phyloP scores from a whole-genome alignment of 2,888 invertebrate species.

The Oligia fasciuncula region DNA sequence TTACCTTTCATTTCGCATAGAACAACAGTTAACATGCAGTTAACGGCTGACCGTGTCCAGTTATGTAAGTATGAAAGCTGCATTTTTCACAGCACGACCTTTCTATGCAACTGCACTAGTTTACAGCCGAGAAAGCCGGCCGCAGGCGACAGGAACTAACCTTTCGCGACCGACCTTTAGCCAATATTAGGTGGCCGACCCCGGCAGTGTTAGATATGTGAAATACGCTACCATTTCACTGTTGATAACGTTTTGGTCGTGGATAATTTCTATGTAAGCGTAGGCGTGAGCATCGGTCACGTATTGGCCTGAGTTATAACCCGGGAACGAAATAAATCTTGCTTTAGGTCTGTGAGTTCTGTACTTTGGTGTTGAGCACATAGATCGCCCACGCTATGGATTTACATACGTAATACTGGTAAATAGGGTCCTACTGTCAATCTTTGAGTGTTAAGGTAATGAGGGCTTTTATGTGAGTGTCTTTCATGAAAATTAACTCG shows the following conservation, averaged over 20 bases:
- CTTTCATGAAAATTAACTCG: constrained; percentile 9
- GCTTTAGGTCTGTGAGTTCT: constrained; percentile 65
- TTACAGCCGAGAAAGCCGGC: constrained; percentile 85
- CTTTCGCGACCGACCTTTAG: constrained; percentile 85
- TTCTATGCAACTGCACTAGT: constrained; percentile 81
- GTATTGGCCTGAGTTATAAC: constrained; percentile 87
- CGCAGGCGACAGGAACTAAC: constrained; percentile 84
- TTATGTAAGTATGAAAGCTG: constrained; percentile 66
- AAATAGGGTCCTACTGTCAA: constrained; percentile 49
- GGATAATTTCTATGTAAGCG: constrained; percentile 76
- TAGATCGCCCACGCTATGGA: constrained; percentile 76
- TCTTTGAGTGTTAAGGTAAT: constrained; percentile 49
- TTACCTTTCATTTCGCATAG: constrained; percentile 42
- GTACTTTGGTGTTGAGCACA: constrained; percentile 73
- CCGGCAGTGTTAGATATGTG: constrained; percentile 78
- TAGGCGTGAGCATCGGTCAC: constrained; percentile 89
- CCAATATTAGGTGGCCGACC: constrained; percentile 80
- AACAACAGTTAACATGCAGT: constrained; percentile 52
- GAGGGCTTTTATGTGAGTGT: not conserved
- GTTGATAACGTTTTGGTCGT: constrained; percentile 76
- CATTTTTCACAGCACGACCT: constrained; percentile 73
- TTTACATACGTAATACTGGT: constrained; percentile 71
- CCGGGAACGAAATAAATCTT: constrained; percentile 85
- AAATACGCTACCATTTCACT: constrained; percentile 84
- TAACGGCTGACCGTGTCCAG: constrained; percentile 55